Base-by-base conservation (phyloP, 2,888 invertebrate species). In the Caenorhabditis panamensis region DNA sequence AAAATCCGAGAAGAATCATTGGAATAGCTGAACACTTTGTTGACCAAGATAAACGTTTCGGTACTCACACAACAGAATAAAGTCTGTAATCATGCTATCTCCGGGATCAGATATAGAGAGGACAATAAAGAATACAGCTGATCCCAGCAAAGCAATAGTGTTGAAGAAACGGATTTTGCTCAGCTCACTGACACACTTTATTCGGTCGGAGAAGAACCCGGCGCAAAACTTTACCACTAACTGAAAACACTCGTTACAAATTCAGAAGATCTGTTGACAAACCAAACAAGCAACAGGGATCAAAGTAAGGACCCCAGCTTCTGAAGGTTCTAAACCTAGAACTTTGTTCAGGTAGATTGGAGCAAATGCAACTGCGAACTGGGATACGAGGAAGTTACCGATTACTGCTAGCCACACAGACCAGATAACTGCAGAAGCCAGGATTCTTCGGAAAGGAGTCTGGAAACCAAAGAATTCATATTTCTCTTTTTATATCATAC, bases 1-100 rank as follows among this genome's bases (percentile, higher is more conserved):
- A 85, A 71, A 87, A 88, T 2, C 88, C 88, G 20, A 88, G 83
- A 9, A 87, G 71, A n/a, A 84, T 82, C 64, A 83, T 83, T 8
- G 84, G 83, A 16, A 84, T 80, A 0, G 86, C 85, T 80, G 78
- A 13, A 41, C 2, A 41, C 5, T 13, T 41, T 31, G 31, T 31
- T 31, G 4, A 0, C 3, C 1, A 13, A 41, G 41, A 41, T 13
- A 13, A 41, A 41, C 13, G 41, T 41, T 2, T 6, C 41, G 13
- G 13, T 36, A 59, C 82, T 76, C 22, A 83, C 85, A 82, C 1
- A 85, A 61, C 6, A 85, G 61, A 9, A 82, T 51, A 8, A 84
- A 76, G 66, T 85, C 85, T 13, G 66, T 18, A 13, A 79, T 64
- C 22, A 78, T 72, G 54, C 26, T 58, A 18, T 72, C 66, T 4